Base-by-base conservation (phyloP, 2,888 invertebrate species). In the Atethmia centrago region DNA sequence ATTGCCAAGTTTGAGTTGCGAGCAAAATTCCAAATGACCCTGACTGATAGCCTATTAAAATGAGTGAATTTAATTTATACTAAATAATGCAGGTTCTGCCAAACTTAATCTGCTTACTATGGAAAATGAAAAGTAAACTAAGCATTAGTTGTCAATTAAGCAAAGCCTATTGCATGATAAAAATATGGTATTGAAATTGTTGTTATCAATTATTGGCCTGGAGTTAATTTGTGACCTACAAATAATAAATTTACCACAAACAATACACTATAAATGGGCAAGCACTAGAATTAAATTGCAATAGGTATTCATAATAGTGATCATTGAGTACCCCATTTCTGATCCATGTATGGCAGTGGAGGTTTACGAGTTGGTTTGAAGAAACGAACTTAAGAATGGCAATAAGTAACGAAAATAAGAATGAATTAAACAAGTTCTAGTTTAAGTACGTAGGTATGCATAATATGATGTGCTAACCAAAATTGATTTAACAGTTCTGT, bases 1-100 rank as follows among this genome's bases (percentile, higher is more conserved):
- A 93, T 79, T 89, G 90, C 85, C 90, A 91, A 88, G 88, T 86
- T 85, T 88, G 86, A 87, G 84, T 79, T 84, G 84, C 90, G 93
- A 93, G 93, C 93, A 92, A 82, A 85, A 87, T 87, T 88, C 92
- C 92, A 93, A 93, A 88, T 89, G 90, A 89, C 89, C 89, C 87
- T 92, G 90, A 89, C 88, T 87, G 90, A 89, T 78, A 80, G 78
- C 61, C 62, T 42, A 65, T 36, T 72, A 66, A 78, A 80, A 77
- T 66, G 31, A 74, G 69, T 47, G 0, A 72, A 72, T 68, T 80
- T 65, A 40, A 71, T 62, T 58, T 62, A 67, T 58, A 62, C 7
- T 58, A n/a, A 25, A 36, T 45, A 36, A 36, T 28, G 21, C 19
- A 16, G 4, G 4, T 47, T 31, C 59, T 58, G 36, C 36, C 49